These are phyloP conservation scores for Macrosteles quadrilineatus DNA, from an alignment of 1,140 invertebrate species.

Conservation along the genomic window DNA sequence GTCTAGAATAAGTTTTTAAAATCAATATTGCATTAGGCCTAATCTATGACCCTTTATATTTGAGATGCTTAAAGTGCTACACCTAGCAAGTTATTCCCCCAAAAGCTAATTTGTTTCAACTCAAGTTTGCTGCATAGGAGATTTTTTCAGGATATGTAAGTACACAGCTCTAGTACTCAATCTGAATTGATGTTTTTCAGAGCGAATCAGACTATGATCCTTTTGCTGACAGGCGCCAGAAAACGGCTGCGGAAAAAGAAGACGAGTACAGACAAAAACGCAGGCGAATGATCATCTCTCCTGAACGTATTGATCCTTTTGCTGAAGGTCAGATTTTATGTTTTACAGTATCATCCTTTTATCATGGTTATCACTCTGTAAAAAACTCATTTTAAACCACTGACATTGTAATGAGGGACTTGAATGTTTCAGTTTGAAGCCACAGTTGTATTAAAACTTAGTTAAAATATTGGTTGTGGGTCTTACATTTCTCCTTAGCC, in stretches of 20 bases:
- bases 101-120: too few species aligned
- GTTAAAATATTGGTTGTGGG: too few species aligned
- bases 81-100: too few species aligned
- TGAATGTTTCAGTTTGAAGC: slow-evolving; percentile 39
- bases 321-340: slow-evolving; percentile 76
- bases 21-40: too few species aligned
- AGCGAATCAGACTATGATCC: slow-evolving; percentile 94
- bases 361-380: slow-evolving; percentile 28
- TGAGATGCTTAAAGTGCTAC: too few species aligned
- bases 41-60: too few species aligned
- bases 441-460: slow-evolving; percentile 42
- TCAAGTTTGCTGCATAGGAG: too few species aligned
- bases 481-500: too few species aligned
- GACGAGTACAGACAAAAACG: slow-evolving; percentile 93
- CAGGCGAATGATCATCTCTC: slow-evolving; percentile 90
- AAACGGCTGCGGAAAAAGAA: slow-evolving; percentile 92
- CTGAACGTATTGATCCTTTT: slow-evolving; percentile 95
- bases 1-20: too few species aligned
- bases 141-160: too few species aligned
- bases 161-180: too few species aligned
- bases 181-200: too few species aligned
- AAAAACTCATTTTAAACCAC: slow-evolving; percentile 3
- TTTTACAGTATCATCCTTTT: slow-evolving; percentile 12
- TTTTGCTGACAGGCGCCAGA: slow-evolving; percentile 87
- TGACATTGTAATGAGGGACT: slow-evolving; percentile 42